Percentiles rank a stretch among this genome's conserved stretches.
phyloP scores from a whole-genome alignment of 2,113 vertebrate genomes.

The Pelusios castaneus region DNA sequence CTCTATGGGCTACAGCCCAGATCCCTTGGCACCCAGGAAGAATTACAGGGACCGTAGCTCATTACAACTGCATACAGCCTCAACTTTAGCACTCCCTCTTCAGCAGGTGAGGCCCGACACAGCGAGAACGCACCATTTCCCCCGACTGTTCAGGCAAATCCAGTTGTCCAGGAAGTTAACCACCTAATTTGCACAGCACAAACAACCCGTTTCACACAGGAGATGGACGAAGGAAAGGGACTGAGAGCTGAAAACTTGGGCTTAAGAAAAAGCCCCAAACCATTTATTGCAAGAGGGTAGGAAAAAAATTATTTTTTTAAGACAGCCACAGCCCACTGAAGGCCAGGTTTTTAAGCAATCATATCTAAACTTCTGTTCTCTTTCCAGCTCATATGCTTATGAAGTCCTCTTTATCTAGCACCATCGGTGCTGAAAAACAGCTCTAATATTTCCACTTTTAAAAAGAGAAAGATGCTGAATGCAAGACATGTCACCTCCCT shows the following conservation, averaged over 20 bases:
- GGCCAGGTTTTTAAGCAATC: background rate
- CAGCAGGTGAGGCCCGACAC: background rate
- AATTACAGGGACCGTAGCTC: background rate
- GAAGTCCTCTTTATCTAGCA: background rate
- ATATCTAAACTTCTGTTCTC: background rate
- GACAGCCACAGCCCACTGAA: background rate
- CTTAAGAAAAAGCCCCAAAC: background rate
- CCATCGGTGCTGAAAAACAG: background rate
- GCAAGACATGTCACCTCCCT: background rate
- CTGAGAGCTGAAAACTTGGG: background rate
- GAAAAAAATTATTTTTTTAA: background rate
- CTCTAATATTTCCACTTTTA: background rate
- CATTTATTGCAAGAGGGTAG: background rate
- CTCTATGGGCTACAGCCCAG: fast-evolving
- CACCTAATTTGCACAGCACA: background rate
- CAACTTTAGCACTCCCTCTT: background rate
- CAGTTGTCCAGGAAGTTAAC: background rate
- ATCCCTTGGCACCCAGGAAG: background rate
- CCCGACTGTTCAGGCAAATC: background rate
- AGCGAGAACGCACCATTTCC: background rate
- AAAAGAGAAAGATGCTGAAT: background rate
- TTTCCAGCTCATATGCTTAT: background rate
- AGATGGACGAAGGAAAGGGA: background rate
- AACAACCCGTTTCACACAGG: background rate
- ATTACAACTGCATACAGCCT: background rate